Conservation (phyloP, 2,113 vertebrate species). For the Trichechus manatus region DNA sequence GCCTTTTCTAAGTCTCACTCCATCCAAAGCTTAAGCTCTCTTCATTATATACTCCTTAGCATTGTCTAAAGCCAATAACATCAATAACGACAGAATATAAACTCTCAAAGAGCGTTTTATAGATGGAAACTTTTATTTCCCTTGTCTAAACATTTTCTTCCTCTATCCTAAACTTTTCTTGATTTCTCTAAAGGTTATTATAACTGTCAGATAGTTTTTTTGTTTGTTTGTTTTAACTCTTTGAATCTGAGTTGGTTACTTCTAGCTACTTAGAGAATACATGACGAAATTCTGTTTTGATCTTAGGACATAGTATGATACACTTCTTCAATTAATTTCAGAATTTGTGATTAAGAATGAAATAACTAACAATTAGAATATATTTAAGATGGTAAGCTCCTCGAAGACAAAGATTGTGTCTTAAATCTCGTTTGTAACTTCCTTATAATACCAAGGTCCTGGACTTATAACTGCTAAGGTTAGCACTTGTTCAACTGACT, state of each 20-base stretch:
- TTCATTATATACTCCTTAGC: background rate
- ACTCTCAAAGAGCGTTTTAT: background rate
- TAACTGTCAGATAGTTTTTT: background rate
- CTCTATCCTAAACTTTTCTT: background rate
- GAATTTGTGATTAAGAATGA: background rate
- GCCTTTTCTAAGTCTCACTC: slow-evolving; percentile 64
- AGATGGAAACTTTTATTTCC: background rate
- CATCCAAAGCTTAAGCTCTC: slow-evolving; percentile 6
- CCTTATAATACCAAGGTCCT: background rate
- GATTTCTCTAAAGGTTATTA: slow-evolving; percentile 9
- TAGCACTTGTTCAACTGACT: background rate
- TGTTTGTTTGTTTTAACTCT: slow-evolving; percentile 41
- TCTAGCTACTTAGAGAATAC: slow-evolving; percentile 22
- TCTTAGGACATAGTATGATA: background rate
- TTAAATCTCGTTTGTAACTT: background rate
- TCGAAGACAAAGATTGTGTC: background rate
- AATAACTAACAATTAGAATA: background rate
- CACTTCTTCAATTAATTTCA: slow-evolving; percentile 48
- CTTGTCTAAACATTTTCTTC: background rate
- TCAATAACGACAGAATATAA: background rate
- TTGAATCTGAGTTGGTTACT: slow-evolving; percentile 22
- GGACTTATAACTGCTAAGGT: background rate
- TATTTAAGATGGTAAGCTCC: background rate
- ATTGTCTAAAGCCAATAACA: slow-evolving; percentile 14
- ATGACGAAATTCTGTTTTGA: background rate